A percentile compares a stretch with the other conserved stretches of the same genome.
Conservation (phyloP, 1,140 invertebrate genomes). For the Sycophaga agraensis region DNA sequence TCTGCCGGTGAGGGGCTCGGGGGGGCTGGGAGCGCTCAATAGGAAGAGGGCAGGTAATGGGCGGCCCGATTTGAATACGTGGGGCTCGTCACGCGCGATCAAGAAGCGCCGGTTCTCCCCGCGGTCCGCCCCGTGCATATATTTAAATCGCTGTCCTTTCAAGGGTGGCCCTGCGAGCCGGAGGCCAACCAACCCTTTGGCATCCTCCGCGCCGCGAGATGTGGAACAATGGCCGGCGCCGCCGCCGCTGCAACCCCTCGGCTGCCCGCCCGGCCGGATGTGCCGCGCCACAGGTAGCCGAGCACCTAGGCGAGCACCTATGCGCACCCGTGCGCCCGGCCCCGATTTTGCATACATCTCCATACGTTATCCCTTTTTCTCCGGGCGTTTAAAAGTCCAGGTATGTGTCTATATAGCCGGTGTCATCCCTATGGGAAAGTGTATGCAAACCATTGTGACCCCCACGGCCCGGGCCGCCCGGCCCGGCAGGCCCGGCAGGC, state of each 20-base stretch:
- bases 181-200: conserved; percentile 19
- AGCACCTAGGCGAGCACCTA: too few relatives aligned
- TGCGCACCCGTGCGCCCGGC: too few relatives aligned
- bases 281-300: too few relatives aligned
- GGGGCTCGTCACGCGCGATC: conserved; percentile 15
- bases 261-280: too few relatives aligned
- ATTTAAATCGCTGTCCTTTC: conserved; percentile 41
- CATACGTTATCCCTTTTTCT: conserved; percentile 44
- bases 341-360: conserved; percentile 55
- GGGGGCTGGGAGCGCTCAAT: conserved; percentile 41
- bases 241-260: too few relatives aligned
- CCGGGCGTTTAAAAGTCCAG: conserved; percentile 30
- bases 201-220: conserved; percentile 25
- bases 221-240: conserved; percentile 44
- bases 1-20: conserved; percentile 28
- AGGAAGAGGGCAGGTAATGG: conserved; percentile 52
- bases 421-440: conserved; percentile 56
- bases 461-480: too few relatives aligned
- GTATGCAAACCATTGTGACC: conserved; percentile 54
- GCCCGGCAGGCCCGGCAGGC: too few relatives aligned
- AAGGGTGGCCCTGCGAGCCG: conserved; percentile 15
- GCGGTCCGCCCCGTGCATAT: conserved; percentile 41
- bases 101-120: background rate
- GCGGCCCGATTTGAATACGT: conserved; percentile 48
- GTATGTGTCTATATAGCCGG: conserved; percentile 37